A percentile compares a stretch with the other conserved stretches of the same genome.
Conservation (phyloP, 2,113 vertebrate genomes). For the Panthera uncia region DNA sequence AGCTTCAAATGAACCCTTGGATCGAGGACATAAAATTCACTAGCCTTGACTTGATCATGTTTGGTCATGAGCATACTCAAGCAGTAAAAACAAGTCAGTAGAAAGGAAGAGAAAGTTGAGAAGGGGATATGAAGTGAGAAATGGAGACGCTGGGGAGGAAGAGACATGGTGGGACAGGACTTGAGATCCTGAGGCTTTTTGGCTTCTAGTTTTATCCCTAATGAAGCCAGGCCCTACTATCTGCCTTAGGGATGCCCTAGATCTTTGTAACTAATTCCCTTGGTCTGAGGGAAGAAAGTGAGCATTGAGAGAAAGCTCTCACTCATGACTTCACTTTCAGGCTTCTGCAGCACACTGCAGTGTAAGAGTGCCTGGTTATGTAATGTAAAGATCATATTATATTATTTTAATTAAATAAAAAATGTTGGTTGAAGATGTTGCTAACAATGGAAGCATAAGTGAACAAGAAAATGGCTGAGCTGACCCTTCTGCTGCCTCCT, state of each 20-base stretch:
- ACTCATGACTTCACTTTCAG: not conserved
- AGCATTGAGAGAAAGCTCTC: not conserved
- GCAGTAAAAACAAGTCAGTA: not conserved
- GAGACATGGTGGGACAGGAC: not conserved
- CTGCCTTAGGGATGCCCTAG: not conserved
- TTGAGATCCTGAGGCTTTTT: not conserved
- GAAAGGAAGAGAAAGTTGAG: not conserved
- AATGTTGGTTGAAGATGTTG: slow-evolving; percentile 24
- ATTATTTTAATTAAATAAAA: slow-evolving; percentile 54
- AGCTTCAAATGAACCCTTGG: not conserved
- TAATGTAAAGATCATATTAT: not conserved
- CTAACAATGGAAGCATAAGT: slow-evolving; percentile 18
- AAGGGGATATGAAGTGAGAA: not conserved
- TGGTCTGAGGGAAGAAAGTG: not conserved
- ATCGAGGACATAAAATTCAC: not conserved
- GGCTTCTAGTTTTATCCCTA: not conserved
- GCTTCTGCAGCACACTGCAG: not conserved
- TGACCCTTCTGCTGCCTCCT: not conserved
- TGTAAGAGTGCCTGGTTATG: not conserved
- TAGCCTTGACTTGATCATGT: not conserved
- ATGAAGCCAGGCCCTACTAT: not conserved
- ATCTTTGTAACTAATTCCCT: not conserved
- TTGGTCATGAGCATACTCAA: not conserved
- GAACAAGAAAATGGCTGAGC: slow-evolving; percentile 15
- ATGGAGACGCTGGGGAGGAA: not conserved